Percentiles rank a stretch among this genome's conserved stretches.
phyloP scores from a whole-genome alignment of 2,797 vertebrate genomes.

The Melanotaenia nigrans region DNA sequence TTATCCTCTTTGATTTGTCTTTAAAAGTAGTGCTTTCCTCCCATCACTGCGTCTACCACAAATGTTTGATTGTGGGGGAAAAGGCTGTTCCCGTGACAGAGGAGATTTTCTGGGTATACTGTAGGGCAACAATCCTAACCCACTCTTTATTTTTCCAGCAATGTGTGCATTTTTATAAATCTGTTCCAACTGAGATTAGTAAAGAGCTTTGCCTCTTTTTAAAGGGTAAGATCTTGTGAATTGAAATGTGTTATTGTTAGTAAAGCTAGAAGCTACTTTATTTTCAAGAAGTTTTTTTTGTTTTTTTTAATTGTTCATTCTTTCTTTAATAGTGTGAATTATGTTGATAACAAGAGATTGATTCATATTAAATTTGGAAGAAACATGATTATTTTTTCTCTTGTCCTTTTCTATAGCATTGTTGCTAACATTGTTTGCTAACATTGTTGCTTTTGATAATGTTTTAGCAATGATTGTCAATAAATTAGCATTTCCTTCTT shows the following conservation, averaged over 20 bases:
- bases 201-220: constrained; percentile 11
- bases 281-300: background rate
- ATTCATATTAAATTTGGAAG: background rate
- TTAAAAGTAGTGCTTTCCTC: constrained; percentile 52
- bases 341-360: constrained; percentile 3
- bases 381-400: background rate
- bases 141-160: constrained; percentile 56
- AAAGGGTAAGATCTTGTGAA: background rate
- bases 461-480: background rate
- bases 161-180: constrained; percentile 49
- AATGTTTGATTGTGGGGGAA: constrained; percentile 69
- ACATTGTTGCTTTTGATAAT: background rate
- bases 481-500: background rate
- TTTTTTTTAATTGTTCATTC: background rate
- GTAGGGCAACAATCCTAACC: constrained; percentile 30
- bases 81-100: constrained; percentile 30
- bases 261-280: background rate
- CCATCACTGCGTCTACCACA: constrained; percentile 41
- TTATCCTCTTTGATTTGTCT: constrained; percentile 39
- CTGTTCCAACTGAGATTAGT: constrained; percentile 26
- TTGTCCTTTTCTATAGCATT: background rate
- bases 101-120: constrained; percentile 53
- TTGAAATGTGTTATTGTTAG: constrained; percentile 12
- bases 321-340: background rate
- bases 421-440: background rate